Evolutionary conservation across 2,888 invertebrate species (phyloP).

Genomic region (Sepiola atlantica): DNA sequence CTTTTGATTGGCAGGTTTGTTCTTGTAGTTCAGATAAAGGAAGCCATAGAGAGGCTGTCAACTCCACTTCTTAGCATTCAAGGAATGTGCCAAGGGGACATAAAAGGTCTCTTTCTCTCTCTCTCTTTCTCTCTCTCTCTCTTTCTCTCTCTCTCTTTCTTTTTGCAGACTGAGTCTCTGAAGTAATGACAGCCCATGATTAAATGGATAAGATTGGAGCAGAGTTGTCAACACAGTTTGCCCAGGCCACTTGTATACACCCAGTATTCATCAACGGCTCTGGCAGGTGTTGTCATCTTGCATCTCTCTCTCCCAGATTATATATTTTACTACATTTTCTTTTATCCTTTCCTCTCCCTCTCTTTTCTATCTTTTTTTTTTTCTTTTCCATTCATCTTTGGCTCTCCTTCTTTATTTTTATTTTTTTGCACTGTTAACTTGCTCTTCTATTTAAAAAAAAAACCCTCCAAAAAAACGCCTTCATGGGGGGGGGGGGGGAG

Average conservation of each 20-base stretch:
- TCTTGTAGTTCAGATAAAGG: constrained; percentile 32
- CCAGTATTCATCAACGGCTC: constrained; percentile 32
- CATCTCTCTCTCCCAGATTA: background rate
- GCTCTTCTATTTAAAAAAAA: too few species aligned
- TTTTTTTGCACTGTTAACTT: too few species aligned
- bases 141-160: background rate
- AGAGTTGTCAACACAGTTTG: constrained; percentile 32
- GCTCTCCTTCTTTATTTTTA: too few species aligned
- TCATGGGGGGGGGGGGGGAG: too few species aligned
- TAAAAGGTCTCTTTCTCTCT: constrained; percentile 32
- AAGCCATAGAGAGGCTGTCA: constrained; percentile 32
- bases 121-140: constrained; percentile 32
- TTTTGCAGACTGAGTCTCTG: constrained; percentile 12
- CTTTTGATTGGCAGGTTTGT: constrained; percentile 32
- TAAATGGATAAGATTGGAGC: constrained; percentile 32
- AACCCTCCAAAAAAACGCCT: too few species aligned
- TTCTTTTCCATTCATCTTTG: too few species aligned
- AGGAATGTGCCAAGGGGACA: constrained; percentile 32
- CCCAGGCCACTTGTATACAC: constrained; percentile 32
- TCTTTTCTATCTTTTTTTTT: background rate
- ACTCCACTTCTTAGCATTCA: constrained; percentile 32
- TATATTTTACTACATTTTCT: too few species aligned
- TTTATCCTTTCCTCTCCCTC: background rate
- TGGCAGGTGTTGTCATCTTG: constrained; percentile 32
- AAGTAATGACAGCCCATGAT: constrained; percentile 32